Evolutionary conservation across 2,113 vertebrate genomes (phyloP).

Genomic region (Muntiacus reevesi): DNA sequence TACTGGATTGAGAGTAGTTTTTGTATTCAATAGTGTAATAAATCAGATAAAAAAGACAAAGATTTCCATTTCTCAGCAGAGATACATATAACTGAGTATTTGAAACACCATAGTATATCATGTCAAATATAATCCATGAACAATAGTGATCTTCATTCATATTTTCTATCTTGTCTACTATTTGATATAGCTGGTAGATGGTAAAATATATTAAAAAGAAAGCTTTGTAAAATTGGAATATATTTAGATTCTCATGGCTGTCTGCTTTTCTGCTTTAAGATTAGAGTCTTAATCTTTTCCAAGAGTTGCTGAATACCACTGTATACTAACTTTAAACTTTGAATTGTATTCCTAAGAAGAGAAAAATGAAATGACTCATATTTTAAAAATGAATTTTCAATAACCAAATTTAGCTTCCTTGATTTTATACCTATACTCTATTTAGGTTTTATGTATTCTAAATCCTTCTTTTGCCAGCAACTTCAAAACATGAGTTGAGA

Average conservation of each 20-base stretch:
- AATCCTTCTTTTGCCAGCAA: not conserved
- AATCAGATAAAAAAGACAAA: constrained; percentile 59
- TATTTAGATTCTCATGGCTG: not conserved
- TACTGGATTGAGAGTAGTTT: constrained; percentile 40
- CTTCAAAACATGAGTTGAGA: not conserved
- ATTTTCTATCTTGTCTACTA: not conserved
- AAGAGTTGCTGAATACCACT: constrained; percentile 8
- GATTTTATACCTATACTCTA: not conserved
- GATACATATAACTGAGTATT: constrained; percentile 35
- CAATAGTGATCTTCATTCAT: constrained; percentile 46
- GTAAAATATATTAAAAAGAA: constrained; percentile 31
- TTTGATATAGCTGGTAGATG: not conserved
- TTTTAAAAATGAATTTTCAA: not conserved
- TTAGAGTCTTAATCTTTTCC: constrained; percentile 23
- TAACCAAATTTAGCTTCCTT: not conserved
- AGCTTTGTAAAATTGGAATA: constrained; percentile 6
- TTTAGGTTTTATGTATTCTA: not conserved
- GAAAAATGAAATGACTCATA: not conserved
- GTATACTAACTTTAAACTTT: not conserved
- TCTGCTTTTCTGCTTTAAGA: not conserved
- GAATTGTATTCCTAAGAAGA: not conserved
- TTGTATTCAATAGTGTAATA: constrained; percentile 53
- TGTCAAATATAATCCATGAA: not conserved
- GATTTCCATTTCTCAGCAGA: constrained; percentile 58
- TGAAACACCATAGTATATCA: not conserved